These are phyloP conservation scores for Tetrax tetrax DNA, from an alignment of 2,113 vertebrate species.

Conservation along the genomic window DNA sequence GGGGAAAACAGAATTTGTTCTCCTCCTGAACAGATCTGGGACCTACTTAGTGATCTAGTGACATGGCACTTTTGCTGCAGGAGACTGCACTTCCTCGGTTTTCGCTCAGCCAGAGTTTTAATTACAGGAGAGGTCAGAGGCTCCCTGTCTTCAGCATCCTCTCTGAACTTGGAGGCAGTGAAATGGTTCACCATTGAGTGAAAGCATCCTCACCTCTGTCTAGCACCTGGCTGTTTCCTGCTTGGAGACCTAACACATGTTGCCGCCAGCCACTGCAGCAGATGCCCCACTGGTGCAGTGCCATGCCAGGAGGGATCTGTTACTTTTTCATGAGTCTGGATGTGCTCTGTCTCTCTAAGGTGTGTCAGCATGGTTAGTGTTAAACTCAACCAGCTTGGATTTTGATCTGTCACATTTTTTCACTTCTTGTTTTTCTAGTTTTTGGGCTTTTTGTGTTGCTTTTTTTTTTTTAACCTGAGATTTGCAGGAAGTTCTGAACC, in stretches of 20 bases:
- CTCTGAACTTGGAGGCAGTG: neutral
- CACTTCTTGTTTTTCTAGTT: neutral
- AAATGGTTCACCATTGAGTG: neutral
- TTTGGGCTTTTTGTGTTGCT: neutral
- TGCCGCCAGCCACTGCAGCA: neutral
- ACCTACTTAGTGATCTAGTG: neutral
- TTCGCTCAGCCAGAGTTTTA: neutral
- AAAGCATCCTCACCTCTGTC: neutral
- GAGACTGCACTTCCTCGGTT: neutral
- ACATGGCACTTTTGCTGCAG: neutral
- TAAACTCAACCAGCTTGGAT: neutral
- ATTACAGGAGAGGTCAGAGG: neutral
- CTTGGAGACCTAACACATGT: neutral
- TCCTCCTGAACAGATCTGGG: neutral
- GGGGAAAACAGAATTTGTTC: accelerated
- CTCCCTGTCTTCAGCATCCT: neutral
- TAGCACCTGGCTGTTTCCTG: neutral
- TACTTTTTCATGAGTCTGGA: neutral
- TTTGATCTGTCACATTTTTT: neutral
- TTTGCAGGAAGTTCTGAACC: neutral
- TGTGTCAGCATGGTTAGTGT: neutral
- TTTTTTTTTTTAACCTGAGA: neutral
- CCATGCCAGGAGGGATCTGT: neutral
- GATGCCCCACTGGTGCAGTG: accelerated
- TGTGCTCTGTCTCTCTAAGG: neutral